Base-by-base conservation (phyloP, 2,797 vertebrate genomes). In the Pseudocheirus occidentalis region DNA sequence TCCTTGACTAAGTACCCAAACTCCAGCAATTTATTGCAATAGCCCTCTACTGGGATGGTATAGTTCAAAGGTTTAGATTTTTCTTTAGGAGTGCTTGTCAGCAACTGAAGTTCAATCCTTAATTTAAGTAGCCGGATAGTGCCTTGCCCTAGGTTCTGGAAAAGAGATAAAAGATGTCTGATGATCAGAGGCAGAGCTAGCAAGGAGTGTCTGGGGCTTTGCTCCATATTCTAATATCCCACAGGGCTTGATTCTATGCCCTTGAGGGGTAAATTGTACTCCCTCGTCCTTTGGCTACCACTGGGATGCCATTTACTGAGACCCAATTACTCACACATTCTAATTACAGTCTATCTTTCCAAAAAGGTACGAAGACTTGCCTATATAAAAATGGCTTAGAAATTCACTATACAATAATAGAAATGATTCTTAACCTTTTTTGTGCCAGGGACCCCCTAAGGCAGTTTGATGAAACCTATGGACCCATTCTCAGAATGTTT, bases 1-100 rank as follows among this genome's bases (percentile, higher is more conserved):
- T 13, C 55, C 66, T 0, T 46, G 40, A 7, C 9, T 46, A 46
- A 46, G 73, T 81, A 81, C 21, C 5, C 6, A 81, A 87, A 46
- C 21, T 27, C 73, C 40, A 87, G 40, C 40, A 87, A 27, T 87
- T 87, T 87, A 2, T 12, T 46, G 5, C 12, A 54, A 21, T 94
- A 56, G 7, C 6, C 3, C 93, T 58, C n/a, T 91, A 2, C n/a
- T 29, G 91, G 89, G 94, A 93, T 55, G 40, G 96, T 94, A 46
- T 31, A 21, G 18, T 52, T 93, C 34, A 24, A 91, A 52, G n/a
- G 91, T 94, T 56, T 21, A 94, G 95, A 54, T 58, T 93, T 97
- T n/a, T 11, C 54, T 92, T 62, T 53, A 62, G 66, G 62, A 90
- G 24, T 95, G 28, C 50, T 94, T 92, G 59, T 93, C 62, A 93